Percentiles rank a stretch among this genome's conserved stretches.
Conservation (phyloP, 2,113 vertebrate genomes). For the Atrichornis clamosus region DNA sequence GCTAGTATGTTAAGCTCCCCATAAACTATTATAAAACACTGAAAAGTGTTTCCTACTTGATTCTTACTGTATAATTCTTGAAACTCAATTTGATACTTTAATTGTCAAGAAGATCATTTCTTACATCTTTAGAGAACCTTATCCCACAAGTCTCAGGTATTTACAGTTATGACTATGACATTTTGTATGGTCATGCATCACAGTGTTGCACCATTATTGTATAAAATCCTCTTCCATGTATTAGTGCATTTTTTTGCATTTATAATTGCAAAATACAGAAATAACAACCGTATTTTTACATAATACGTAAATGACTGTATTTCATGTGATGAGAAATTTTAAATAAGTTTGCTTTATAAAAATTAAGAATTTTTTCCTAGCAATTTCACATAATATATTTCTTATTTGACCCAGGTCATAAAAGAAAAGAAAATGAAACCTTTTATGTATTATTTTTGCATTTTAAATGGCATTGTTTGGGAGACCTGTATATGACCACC, state of each 20-base stretch:
- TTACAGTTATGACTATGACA: neutral
- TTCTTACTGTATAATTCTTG: neutral
- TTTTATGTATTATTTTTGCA: neutral
- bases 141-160: neutral
- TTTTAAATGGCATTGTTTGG: neutral
- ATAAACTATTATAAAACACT: neutral
- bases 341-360: neutral
- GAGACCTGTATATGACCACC: neutral
- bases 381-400: neutral
- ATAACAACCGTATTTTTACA: neutral
- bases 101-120: neutral
- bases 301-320: neutral
- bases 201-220: neutral
- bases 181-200: neutral
- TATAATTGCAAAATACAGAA: neutral
- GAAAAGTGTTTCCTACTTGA: neutral
- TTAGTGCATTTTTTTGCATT: neutral
- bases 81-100: neutral
- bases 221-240: neutral
- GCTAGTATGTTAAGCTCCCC: neutral
- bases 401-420: neutral
- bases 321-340: neutral
- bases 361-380: neutral
- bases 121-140: neutral
- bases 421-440: neutral